Percentiles rank a stretch among this genome's conserved stretches.
These are phyloP conservation scores for Rhinophrynus dorsalis DNA, from an alignment of 2,797 vertebrate species.

Conservation along the genomic window DNA sequence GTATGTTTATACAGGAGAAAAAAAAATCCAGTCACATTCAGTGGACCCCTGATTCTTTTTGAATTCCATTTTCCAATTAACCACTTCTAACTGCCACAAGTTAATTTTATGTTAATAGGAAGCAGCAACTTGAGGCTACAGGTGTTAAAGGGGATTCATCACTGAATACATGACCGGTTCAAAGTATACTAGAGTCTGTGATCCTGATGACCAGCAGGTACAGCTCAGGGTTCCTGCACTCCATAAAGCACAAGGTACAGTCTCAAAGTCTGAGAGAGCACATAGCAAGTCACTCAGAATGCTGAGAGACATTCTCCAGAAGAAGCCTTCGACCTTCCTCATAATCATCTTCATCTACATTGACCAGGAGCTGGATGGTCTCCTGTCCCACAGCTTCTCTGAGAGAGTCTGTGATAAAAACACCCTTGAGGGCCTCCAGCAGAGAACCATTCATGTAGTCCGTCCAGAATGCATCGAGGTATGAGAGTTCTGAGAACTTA, in stretches of 20 bases:
- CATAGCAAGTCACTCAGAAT: not conserved
- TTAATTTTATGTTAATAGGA: no score
- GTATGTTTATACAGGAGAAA: no score
- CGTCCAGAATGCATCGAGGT: conserved; percentile 89
- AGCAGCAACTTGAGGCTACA: not conserved
- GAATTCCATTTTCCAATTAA: no score
- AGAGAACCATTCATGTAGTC: conserved; percentile 90
- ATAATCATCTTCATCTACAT: conserved; percentile 90
- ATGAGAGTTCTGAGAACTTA: conserved; percentile 89
- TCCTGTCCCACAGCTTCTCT: conserved; percentile 83
- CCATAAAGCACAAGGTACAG: not conserved
- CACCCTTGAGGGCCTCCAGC: conserved; percentile 86
- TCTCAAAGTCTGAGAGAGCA: not conserved
- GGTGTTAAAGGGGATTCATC: not conserved
- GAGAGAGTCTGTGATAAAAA: conserved; percentile 89
- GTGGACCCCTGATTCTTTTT: no score
- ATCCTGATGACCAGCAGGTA: conserved; percentile 34
- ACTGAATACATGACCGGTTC: not conserved
- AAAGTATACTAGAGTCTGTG: conserved; percentile 5
- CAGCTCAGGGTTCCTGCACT: not conserved
- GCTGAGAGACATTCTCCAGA: conserved; percentile 52
- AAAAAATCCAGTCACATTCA: no score
- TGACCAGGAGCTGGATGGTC: conserved; percentile 85
- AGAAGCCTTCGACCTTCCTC: conserved; percentile 80
- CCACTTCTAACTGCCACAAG: no score